A percentile compares a stretch with the other conserved stretches of the same genome.
phyloP scores from a whole-genome alignment of 1,140 invertebrate species.

The Sitobion miscanthi region DNA sequence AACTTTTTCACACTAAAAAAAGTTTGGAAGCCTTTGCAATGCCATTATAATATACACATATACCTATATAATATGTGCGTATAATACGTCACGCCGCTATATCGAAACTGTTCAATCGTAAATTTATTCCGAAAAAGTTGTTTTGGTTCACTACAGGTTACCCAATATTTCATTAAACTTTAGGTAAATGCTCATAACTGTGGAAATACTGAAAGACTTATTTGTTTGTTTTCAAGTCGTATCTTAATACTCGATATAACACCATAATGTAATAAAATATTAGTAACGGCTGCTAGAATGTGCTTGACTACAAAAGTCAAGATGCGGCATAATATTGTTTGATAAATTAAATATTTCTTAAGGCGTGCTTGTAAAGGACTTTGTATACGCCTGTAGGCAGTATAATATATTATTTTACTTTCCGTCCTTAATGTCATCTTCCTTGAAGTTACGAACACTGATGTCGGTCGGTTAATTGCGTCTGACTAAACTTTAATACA shows the following conservation, averaged over 20 bases:
- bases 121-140: not conserved
- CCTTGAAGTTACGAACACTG: not conserved
- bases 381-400: not conserved
- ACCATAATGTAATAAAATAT: not conserved
- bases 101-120: not conserved
- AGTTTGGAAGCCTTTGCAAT: too few species aligned
- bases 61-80: too few species aligned
- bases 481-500: constrained; percentile 21
- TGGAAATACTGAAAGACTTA: not conserved
- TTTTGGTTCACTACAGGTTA: not conserved
- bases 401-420: not conserved
- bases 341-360: not conserved
- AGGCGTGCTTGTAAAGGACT: too few species aligned
- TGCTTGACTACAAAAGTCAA: not conserved
- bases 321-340: not conserved
- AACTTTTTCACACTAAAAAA: too few species aligned
- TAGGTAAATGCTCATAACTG: not conserved
- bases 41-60: too few species aligned
- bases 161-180: not conserved
- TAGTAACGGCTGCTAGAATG: not conserved
- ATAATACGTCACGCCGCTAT: too few species aligned
- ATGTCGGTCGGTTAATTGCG: not conserved
- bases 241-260: not conserved
- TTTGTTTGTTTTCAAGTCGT: not conserved
- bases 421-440: not conserved